Evolutionary conservation across 1,140 invertebrate genomes (phyloP).

Genomic region (Drosophila suzukii): DNA sequence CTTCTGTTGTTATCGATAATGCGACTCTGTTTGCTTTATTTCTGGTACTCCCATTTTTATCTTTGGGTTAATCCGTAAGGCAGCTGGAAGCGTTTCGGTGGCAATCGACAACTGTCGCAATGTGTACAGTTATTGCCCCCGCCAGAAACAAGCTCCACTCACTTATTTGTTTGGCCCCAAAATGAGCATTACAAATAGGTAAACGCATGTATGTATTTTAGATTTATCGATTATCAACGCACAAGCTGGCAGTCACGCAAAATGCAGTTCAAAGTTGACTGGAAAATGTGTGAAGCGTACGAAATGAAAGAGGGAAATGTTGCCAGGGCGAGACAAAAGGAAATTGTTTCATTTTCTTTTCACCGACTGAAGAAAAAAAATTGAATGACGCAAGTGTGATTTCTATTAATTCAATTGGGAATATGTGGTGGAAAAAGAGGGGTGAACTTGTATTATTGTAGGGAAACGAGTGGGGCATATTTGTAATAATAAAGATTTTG

Average conservation of each 20-base stretch:
- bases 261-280: conserved; percentile 48
- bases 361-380: conserved; percentile 2
- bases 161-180: conserved; percentile 54
- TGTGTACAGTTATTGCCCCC: conserved; percentile 25
- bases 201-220: conserved; percentile 37
- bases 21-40: conserved; percentile 36
- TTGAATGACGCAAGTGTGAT: conserved; percentile 50
- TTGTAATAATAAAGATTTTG: background rate
- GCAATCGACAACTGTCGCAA: conserved; percentile 66
- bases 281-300: conserved; percentile 36
- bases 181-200: conserved; percentile 62
- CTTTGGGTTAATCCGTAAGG: conserved; percentile 49
- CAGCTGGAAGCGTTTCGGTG: conserved; percentile 56
- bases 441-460: conserved; percentile 14
- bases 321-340: conserved; percentile 49
- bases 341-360: conserved; percentile 63
- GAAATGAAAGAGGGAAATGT: conserved; percentile 29
- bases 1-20: conserved; percentile 62
- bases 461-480: background rate
- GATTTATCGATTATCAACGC: conserved; percentile 77
- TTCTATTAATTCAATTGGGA: conserved; percentile 40
- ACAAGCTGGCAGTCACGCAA: conserved; percentile 20
- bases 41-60: conserved; percentile 38
- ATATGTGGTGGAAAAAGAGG: background rate
- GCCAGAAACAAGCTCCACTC: conserved; percentile 8